Evolutionary conservation across 2,797 vertebrate genomes (phyloP), one percentile per base, ranked within the genome.

Genomic region (Lutjanus campechanus): DNA sequence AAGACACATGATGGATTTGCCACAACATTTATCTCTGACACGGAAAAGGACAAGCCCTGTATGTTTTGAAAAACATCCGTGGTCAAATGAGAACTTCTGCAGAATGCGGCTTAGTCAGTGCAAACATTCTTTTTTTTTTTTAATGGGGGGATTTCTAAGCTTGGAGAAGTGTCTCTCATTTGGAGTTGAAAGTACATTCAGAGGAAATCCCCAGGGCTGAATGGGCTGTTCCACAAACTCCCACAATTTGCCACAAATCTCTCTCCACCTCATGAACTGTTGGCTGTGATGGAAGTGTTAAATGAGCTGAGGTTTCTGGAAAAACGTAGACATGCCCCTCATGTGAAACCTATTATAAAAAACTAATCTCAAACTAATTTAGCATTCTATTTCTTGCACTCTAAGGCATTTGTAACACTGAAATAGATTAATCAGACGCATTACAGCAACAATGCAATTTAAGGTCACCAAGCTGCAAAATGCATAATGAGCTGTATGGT

Each of bases 1-100:
- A 78, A 59, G 73, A 85, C 73, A 80, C 76, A 90, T 94, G 94
- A 96, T 95, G 88, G 91, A 95, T 95, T 88, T 89, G 84, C 83
- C 76, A 12, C 68, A 75, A 66, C 74, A 44, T 79, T 87, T 85
- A 79, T 91, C 87, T 85, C 78, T 85, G 86, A 90, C 84, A 86
- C 53, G 6, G 81, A 68, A 85, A 84, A 90, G 89, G 89, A 89
- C 85, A 79, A 68, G 65, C 69, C 80, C 59, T 9, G 11, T 69
- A 54, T 72, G 86, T 77, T 71, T 87, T 88, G 78, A 87, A 74
- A 85, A 89, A 81, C 63, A 77, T 85, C 87, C 50, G 73, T 20
- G 72, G 85, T 85, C 84, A 85, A 84, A 87, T 56, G 20, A 78
- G 60, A 88, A 86, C 60, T 79, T 86, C 29, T 47, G 40, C 20